Percentiles rank a stretch among this genome's conserved stretches.
These are phyloP conservation scores for Pterobdella sp. DNA, from an alignment of 2,888 invertebrate genomes.

Conservation along the genomic window DNA sequence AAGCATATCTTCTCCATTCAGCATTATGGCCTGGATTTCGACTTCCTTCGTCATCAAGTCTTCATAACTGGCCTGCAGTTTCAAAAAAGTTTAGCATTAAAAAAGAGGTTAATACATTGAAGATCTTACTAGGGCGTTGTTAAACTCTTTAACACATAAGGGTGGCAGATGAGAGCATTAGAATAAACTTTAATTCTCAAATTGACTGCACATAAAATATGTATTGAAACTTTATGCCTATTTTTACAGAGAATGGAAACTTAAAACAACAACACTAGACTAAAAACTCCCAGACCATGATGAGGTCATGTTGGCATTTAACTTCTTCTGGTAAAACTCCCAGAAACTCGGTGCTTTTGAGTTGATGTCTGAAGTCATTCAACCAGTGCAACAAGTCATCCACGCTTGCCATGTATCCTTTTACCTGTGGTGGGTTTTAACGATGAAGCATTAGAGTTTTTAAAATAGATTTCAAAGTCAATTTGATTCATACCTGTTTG, in stretches of 20 bases:
- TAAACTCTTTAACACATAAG: too few species aligned
- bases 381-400: slow-evolving; percentile 48
- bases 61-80: slow-evolving; percentile 34
- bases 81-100: neutral
- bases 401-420: slow-evolving; percentile 48
- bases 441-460: neutral
- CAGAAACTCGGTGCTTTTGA: slow-evolving; percentile 46
- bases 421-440: slow-evolving; percentile 42
- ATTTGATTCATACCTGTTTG: slow-evolving; percentile 42
- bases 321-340: slow-evolving; percentile 50
- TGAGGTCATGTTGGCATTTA: slow-evolving; percentile 45
- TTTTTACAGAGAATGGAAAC: too few species aligned
- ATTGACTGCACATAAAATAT: too few species aligned
- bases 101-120: neutral
- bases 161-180: neutral
- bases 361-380: slow-evolving; percentile 44
- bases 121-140: neutral
- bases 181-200: neutral
- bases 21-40: slow-evolving; percentile 43
- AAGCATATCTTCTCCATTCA: slow-evolving; percentile 47
- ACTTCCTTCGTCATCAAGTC: slow-evolving; percentile 43
- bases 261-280: too few species aligned
- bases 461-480: neutral
- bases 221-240: too few species aligned
- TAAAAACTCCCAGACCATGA: slow-evolving; percentile 38